Conservation (phyloP, 1,140 invertebrate species). For the Tetranychus urticae region DNA sequence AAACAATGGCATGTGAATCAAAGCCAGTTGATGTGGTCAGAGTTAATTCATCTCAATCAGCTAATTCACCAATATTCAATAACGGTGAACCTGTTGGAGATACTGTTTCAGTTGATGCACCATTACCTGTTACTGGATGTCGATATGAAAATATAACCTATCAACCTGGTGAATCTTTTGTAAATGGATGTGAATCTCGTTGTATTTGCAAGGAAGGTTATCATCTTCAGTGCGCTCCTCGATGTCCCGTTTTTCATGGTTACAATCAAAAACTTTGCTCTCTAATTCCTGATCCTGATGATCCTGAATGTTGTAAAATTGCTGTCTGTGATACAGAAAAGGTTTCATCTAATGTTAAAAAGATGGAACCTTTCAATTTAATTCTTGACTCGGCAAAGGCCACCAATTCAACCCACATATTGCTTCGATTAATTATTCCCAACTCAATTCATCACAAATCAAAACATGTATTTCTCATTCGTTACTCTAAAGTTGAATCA, state of each 20-base stretch:
- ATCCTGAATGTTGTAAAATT: conserved; percentile 21
- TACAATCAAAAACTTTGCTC: conserved; percentile 9
- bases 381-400: conserved; percentile 20
- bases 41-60: neutral
- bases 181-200: conserved; percentile 18
- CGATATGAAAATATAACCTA: conserved; percentile 15
- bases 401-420: conserved; percentile 43
- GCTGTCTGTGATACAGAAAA: conserved; percentile 17
- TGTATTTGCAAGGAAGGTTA: conserved; percentile 17
- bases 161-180: conserved; percentile 14
- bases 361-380: neutral
- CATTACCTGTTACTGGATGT: conserved; percentile 14
- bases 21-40: conserved; percentile 17
- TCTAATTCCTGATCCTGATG: conserved; percentile 15
- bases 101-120: neutral
- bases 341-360: conserved; percentile 1
- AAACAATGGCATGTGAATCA: conserved; percentile 51
- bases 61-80: neutral
- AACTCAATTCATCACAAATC: neutral
- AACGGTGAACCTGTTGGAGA: neutral
- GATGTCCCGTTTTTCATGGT: conserved; percentile 10
- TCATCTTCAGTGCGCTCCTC: conserved; percentile 14
- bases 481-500: neutral
- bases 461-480: neutral
- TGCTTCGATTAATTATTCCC: conserved; percentile 34